These are phyloP conservation scores for Chalcis sispes DNA, from an alignment of 2,888 invertebrate genomes.

Conservation along the genomic window DNA sequence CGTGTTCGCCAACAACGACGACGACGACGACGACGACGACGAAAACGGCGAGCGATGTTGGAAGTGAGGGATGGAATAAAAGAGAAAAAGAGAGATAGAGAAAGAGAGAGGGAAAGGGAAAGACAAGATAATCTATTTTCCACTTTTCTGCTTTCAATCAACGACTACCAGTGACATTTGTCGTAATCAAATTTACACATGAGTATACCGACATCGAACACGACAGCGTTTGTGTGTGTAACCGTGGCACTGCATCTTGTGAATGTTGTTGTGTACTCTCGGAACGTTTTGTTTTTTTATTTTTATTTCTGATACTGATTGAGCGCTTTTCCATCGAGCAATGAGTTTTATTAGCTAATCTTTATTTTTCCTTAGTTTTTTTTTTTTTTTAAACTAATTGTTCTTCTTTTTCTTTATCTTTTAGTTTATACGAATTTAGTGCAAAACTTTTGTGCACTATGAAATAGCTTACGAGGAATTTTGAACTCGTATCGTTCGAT, in stretches of 20 bases:
- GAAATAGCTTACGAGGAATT: not conserved
- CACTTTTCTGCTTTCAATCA: slow-evolving; percentile 51
- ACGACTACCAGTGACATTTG: slow-evolving; percentile 33
- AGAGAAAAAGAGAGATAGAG: too few relatives aligned
- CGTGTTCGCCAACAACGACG: not conserved
- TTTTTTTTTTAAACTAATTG: not conserved
- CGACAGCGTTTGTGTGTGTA: not conserved
- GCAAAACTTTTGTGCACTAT: not conserved
- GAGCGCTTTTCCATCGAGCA: not conserved
- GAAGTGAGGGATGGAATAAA: not conserved
- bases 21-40: too few relatives aligned
- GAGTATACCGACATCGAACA: not conserved
- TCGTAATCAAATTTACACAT: slow-evolving; percentile 34
- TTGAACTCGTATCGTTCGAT: not conserved
- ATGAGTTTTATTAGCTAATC: not conserved
- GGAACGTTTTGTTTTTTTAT: slow-evolving; percentile 6
- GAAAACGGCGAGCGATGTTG: not conserved
- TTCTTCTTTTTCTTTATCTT: not conserved
- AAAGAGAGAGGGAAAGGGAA: not conserved
- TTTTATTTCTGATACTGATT: slow-evolving; percentile 5
- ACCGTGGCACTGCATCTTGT: too few relatives aligned
- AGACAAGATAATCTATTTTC: slow-evolving; percentile 49
- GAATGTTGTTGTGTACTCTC: not conserved
- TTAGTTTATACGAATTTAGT: not conserved
- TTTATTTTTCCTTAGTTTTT: too few relatives aligned